phyloP scores from a whole-genome alignment of 2,797 vertebrate genomes.

The Nyctibius grandis region DNA sequence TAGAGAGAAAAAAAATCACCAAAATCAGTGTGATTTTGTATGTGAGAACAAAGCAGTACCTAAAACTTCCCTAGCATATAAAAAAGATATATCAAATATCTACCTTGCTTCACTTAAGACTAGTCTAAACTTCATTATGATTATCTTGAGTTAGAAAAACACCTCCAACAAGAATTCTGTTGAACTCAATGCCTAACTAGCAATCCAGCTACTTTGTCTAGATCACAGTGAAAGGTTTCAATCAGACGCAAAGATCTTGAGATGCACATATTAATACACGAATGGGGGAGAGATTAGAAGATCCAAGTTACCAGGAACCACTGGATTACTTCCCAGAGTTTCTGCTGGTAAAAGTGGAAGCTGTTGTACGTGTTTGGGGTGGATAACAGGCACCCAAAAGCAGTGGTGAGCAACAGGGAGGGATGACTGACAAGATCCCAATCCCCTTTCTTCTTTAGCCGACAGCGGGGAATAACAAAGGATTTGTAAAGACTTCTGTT shows the following conservation, averaged over 20 bases:
- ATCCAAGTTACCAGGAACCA: not conserved
- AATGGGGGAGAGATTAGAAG: not conserved
- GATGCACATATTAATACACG: not conserved
- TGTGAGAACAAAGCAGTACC: not conserved
- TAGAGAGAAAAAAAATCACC: not conserved
- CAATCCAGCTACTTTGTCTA: not conserved
- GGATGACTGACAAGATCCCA: not conserved
- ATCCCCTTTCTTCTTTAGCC: not conserved
- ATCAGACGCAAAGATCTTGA: not conserved
- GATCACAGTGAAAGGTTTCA: not conserved
- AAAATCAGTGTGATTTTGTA: not conserved
- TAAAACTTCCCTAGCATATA: not conserved
- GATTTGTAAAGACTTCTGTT: not conserved
- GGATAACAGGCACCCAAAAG: not conserved
- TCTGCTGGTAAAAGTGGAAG: not conserved
- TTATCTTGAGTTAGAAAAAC: not conserved
- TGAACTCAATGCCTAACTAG: not conserved
- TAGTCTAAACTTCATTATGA: not conserved
- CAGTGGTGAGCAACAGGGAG: not conserved
- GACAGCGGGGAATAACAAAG: not conserved
- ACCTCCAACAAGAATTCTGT: not conserved
- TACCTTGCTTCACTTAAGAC: not conserved
- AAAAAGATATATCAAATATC: not conserved
- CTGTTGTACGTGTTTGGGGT: not conserved
- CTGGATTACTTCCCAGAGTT: not conserved